These are phyloP conservation scores for Xyrauchen texanus DNA, from an alignment of 2,113 vertebrate genomes.

Conservation along the genomic window DNA sequence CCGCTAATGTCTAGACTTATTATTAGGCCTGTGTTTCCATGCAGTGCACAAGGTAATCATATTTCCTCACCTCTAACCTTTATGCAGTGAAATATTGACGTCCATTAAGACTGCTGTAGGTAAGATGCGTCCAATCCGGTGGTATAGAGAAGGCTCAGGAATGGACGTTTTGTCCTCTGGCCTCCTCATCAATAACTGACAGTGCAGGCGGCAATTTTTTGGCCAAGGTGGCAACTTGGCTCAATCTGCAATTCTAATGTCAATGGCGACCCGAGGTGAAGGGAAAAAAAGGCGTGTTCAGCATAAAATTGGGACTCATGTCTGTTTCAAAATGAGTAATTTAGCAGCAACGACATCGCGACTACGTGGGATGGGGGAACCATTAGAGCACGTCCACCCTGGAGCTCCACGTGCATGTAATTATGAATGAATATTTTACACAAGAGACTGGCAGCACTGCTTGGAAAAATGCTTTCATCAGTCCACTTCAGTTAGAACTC, in stretches of 20 bases:
- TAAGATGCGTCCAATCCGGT: slow-evolving; percentile 8
- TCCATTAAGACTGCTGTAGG: slow-evolving; percentile 53
- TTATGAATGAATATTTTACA: slow-evolving; percentile 50
- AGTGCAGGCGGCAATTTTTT: slow-evolving; percentile 46
- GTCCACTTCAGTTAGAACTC: slow-evolving; percentile 27
- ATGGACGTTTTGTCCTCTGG: slow-evolving; percentile 33
- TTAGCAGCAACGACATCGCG: slow-evolving; percentile 22
- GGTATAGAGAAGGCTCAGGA: neutral
- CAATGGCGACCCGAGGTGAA: slow-evolving; percentile 43
- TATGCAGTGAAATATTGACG: slow-evolving; percentile 48
- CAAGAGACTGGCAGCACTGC: slow-evolving; percentile 20
- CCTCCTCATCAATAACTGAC: slow-evolving; percentile 59
- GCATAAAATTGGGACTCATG: slow-evolving; percentile 48
- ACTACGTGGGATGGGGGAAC: slow-evolving; percentile 4
- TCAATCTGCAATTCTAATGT: slow-evolving; percentile 61
- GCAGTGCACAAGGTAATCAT: slow-evolving; percentile 49
- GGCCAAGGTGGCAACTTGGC: slow-evolving; percentile 41
- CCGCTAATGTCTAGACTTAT: slow-evolving; percentile 43
- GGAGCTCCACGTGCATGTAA: slow-evolving; percentile 38
- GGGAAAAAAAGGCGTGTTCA: slow-evolving; percentile 38
- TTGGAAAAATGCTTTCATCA: slow-evolving; percentile 32
- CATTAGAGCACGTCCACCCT: neutral
- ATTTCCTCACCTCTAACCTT: slow-evolving; percentile 58
- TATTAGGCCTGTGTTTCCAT: slow-evolving; percentile 53
- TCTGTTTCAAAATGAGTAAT: slow-evolving; percentile 46